Conservation (phyloP, 2,113 vertebrate species). For the Sorex araneus region DNA sequence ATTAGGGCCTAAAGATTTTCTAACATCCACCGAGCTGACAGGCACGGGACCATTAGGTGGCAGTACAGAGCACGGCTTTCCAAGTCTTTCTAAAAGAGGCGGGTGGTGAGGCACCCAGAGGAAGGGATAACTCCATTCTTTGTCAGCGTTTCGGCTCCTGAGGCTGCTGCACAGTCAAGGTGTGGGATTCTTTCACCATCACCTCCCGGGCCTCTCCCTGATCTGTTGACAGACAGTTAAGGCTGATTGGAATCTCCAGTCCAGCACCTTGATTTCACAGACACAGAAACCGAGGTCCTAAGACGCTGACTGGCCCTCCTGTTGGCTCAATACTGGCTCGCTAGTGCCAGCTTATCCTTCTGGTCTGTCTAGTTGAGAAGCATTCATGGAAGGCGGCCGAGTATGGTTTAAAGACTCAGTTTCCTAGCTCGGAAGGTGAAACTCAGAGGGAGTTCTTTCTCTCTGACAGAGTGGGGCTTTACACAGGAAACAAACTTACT, state of each 20-base stretch:
- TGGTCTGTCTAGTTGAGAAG: constrained; percentile 11
- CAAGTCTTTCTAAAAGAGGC: neutral
- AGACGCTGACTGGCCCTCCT: neutral
- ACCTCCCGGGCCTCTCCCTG: neutral
- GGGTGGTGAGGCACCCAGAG: neutral
- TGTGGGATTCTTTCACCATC: neutral
- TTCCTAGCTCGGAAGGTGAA: constrained; percentile 18
- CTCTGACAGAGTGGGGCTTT: neutral
- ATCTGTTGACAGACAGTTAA: neutral
- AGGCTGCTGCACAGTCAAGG: neutral
- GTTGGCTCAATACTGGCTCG: neutral
- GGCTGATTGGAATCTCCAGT: neutral
- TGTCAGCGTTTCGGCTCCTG: neutral
- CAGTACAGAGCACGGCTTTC: constrained; percentile 79
- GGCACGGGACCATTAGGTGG: constrained; percentile 76
- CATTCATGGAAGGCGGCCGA: constrained; percentile 26
- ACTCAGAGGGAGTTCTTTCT: constrained; percentile 10
- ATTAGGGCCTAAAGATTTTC: neutral
- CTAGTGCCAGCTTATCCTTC: neutral
- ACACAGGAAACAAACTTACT: neutral
- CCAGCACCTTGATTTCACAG: constrained; percentile 14
- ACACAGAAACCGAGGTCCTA: neutral
- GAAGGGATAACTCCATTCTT: neutral
- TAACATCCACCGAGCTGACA: neutral
- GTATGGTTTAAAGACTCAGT: constrained; percentile 19